A percentile compares a stretch with the other conserved stretches of the same genome.
Conservation (phyloP, 1,140 invertebrate genomes). For the Hirudo medicinalis region DNA sequence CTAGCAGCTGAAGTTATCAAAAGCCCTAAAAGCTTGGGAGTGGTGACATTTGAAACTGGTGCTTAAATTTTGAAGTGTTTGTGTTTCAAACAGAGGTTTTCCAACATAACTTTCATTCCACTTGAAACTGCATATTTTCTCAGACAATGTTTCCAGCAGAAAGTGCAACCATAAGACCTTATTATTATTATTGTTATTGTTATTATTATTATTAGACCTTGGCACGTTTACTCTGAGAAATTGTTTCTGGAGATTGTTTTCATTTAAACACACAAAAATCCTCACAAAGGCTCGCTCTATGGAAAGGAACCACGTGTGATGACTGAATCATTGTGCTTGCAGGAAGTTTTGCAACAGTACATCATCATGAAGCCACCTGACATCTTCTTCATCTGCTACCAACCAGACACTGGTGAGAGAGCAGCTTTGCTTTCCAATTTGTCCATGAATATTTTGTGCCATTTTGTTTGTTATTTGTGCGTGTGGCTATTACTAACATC, state of each 20-base stretch:
- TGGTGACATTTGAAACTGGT: too few species aligned
- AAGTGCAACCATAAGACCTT: not conserved
- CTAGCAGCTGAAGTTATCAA: too few species aligned
- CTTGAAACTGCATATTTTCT: too few species aligned
- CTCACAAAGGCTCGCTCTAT: not conserved
- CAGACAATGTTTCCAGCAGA: too few species aligned
- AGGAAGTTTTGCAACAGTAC: conserved; percentile 6
- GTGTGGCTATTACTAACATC: not conserved
- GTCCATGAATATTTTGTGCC: not conserved
- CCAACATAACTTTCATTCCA: too few species aligned
- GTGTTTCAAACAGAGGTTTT: too few species aligned
- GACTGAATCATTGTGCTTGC: not conserved
- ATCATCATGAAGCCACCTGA: conserved; percentile 10
- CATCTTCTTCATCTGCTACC: conserved; percentile 6
- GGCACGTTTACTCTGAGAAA: not conserved
- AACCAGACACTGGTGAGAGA: not conserved
- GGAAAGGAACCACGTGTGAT: not conserved
- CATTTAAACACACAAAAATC: conserved; percentile 4
- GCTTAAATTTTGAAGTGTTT: too few species aligned
- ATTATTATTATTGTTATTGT: not conserved
- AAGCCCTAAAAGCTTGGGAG: too few species aligned
- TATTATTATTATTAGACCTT: not conserved
- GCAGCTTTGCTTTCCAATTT: not conserved
- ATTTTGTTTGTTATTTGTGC: not conserved
- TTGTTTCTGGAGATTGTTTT: not conserved